Evolutionary conservation across 2,797 vertebrate genomes (phyloP).

Genomic region (Onychomys leucogaster): DNA sequence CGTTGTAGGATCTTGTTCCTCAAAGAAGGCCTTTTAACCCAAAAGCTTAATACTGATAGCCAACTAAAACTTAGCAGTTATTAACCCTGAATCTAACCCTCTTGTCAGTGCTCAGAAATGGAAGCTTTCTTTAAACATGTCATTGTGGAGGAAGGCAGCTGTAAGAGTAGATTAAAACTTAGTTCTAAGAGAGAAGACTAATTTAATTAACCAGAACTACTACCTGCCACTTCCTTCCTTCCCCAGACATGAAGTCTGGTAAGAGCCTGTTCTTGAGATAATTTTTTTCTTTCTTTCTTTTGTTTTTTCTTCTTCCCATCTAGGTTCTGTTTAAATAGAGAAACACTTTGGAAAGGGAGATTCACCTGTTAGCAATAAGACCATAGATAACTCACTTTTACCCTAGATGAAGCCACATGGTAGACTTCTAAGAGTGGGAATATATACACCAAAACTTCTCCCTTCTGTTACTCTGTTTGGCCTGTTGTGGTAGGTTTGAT

Average conservation of each 20-base stretch:
- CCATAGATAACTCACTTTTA: not conserved
- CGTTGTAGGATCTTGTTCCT: conserved; percentile 75
- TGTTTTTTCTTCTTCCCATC: not conserved
- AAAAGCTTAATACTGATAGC: conserved; percentile 44
- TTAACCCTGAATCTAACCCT: not conserved
- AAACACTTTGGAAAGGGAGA: conserved; percentile 26
- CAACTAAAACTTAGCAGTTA: conserved; percentile 30
- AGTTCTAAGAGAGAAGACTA: not conserved
- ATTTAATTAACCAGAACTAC: conserved; percentile 23
- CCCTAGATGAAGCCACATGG: not conserved
- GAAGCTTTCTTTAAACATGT: conserved; percentile 35
- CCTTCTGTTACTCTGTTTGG: not conserved
- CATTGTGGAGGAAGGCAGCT: not conserved
- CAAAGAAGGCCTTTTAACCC: conserved; percentile 46
- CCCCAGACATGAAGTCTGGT: not conserved
- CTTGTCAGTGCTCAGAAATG: not conserved
- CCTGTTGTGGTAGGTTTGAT: conserved; percentile 9
- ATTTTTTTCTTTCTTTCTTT: not conserved
- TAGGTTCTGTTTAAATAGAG: conserved; percentile 27
- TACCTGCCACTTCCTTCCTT: conserved; percentile 33
- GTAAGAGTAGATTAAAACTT: conserved; percentile 37
- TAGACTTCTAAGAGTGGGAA: not conserved
- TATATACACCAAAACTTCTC: not conserved
- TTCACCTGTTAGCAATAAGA: not conserved
- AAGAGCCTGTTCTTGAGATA: conserved; percentile 16